A percentile compares a stretch with the other conserved stretches of the same genome.
phyloP scores from a whole-genome alignment of 2,888 invertebrate genomes.

The Endotricha flammealis region DNA sequence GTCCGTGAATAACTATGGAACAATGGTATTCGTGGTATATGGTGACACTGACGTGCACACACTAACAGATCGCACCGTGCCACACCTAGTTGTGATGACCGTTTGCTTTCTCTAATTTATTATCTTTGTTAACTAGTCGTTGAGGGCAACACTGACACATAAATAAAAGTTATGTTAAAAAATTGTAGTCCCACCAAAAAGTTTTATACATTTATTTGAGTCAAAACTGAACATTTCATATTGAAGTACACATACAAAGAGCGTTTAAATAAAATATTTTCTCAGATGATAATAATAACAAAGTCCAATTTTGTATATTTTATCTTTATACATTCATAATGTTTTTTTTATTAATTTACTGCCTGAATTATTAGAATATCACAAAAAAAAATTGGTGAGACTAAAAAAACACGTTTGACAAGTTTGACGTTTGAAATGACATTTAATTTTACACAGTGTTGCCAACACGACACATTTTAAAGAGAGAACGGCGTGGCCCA shows the following conservation, averaged over 20 bases:
- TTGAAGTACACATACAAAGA: no score
- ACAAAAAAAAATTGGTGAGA: no score
- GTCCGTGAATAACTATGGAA: conserved; percentile 6
- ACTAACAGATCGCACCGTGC: conserved; percentile 58
- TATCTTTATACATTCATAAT: no score
- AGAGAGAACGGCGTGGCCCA: conserved; percentile 41
- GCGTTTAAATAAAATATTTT: no score
- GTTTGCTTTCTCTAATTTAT: conserved; percentile 63
- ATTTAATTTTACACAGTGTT: no score
- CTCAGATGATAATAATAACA: no score
- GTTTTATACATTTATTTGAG: no score
- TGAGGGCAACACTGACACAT: conserved; percentile 1
- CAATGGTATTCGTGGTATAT: conserved; percentile 25
- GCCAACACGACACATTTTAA: conserved; percentile 33
- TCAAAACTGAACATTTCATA: not conserved
- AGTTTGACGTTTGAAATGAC: no score
- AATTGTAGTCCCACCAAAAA: not conserved
- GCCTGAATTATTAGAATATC: no score
- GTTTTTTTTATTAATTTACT: no score
- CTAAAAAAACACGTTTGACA: not conserved
- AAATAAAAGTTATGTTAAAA: not conserved
- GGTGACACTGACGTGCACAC: conserved; percentile 45
- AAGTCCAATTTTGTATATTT: no score
- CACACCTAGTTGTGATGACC: conserved; percentile 74
- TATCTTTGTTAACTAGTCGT: conserved; percentile 33